These are phyloP conservation scores for Metopia argyrocephala DNA, from an alignment of 2,888 invertebrate genomes.

Conservation along the genomic window DNA sequence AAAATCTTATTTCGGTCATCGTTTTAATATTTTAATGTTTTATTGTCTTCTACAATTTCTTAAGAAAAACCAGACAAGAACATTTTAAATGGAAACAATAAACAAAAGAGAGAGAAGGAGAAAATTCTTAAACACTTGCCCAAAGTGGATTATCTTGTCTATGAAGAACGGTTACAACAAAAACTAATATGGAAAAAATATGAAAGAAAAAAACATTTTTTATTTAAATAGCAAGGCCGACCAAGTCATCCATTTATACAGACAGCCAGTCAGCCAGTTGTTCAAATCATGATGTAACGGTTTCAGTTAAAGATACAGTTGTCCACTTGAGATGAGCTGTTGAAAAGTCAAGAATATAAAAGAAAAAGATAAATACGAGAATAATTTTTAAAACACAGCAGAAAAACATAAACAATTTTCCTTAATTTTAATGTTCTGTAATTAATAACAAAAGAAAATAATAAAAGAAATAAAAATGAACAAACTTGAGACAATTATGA, in stretches of 20 bases:
- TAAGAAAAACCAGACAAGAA: background rate
- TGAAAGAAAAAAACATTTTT: constrained; percentile 8
- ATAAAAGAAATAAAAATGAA: background rate
- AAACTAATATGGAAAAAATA: background rate
- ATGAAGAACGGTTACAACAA: background rate
- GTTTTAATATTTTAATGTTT: too few species aligned
- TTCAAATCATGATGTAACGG: background rate
- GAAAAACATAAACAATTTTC: background rate
- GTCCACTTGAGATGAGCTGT: constrained; percentile 3
- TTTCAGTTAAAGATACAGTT: background rate
- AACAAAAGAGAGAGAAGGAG: constrained; percentile 12
- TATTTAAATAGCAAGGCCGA: constrained; percentile 35
- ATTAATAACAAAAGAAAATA: constrained; percentile 35
- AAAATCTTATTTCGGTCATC: too few species aligned
- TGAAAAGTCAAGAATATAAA: background rate
- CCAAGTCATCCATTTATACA: constrained; percentile 12
- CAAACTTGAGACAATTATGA: constrained; percentile 4
- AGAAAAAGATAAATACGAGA: constrained; percentile 10
- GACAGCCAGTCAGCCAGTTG: background rate
- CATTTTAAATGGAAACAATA: background rate
- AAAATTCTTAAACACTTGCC: constrained; percentile 54
- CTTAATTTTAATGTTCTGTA: constrained; percentile 6
- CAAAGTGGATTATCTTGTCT: constrained; percentile 56
- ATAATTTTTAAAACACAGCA: background rate
- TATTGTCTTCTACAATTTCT: too few species aligned